Evolutionary conservation across 2,888 invertebrate genomes (phyloP).

Genomic region (Mactromeris polynyma): DNA sequence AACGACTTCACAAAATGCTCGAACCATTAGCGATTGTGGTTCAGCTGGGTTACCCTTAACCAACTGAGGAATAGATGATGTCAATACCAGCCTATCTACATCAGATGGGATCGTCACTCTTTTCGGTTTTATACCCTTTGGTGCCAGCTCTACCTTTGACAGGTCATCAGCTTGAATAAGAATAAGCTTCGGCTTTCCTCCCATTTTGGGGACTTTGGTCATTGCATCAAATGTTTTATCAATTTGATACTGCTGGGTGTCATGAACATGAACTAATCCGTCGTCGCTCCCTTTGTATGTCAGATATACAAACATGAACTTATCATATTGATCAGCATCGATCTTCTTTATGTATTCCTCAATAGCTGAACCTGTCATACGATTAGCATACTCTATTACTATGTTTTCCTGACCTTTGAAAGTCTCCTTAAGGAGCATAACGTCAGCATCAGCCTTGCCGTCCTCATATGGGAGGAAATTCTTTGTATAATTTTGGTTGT

Average conservation of each 20-base stretch:
- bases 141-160: neutral
- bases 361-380: neutral
- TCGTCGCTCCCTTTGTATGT: neutral
- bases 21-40: neutral
- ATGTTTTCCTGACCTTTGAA: neutral
- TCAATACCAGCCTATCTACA: neutral
- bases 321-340: neutral
- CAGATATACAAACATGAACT: neutral
- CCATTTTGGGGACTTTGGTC: neutral
- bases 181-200: neutral
- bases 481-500: neutral
- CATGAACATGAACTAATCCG: neutral
- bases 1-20: neutral
- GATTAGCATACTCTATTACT: neutral
- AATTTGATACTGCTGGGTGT: neutral
- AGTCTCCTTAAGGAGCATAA: neutral
- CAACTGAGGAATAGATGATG: neutral
- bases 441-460: neutral
- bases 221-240: neutral
- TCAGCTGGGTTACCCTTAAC: neutral
- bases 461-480: neutral
- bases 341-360: neutral
- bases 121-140: neutral
- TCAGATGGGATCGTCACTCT: neutral
- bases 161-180: neutral